A percentile compares a stretch with the other conserved stretches of the same genome.
Evolutionary conservation across 2,113 vertebrate species (phyloP).

Genomic region (Hipposideros armiger): DNA sequence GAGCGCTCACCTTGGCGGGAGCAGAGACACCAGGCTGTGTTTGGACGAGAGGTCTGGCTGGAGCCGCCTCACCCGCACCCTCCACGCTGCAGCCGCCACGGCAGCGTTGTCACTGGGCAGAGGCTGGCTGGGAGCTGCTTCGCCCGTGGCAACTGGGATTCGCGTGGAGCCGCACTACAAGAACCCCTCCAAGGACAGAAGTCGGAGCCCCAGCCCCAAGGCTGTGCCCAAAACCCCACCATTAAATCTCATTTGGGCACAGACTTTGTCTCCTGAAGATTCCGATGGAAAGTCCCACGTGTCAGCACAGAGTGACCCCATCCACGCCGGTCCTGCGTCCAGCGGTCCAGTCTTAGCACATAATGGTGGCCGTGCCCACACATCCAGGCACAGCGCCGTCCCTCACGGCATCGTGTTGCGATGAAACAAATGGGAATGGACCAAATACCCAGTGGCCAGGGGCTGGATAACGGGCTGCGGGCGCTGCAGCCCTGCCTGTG

Average conservation of each 20-base stretch:
- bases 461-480: accelerated
- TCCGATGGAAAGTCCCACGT: accelerated
- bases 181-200: background rate
- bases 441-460: accelerated
- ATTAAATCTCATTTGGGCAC: accelerated
- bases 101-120: background rate
- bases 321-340: background rate
- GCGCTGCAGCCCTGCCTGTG: background rate
- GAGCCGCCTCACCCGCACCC: accelerated
- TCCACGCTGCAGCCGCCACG: accelerated
- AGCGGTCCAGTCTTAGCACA: accelerated
- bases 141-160: background rate
- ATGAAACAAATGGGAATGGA: accelerated
- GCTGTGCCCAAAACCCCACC: background rate
- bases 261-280: background rate
- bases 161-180: accelerated
- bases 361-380: accelerated
- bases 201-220: accelerated
- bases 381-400: background rate
- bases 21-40: accelerated
- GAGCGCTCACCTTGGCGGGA: accelerated
- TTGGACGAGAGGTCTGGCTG: background rate
- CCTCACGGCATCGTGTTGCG: accelerated
- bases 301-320: background rate
- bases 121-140: background rate